Percentiles rank a stretch among this genome's conserved stretches.
Evolutionary conservation across 2,113 vertebrate genomes (phyloP).

Genomic region (Indri indri): DNA sequence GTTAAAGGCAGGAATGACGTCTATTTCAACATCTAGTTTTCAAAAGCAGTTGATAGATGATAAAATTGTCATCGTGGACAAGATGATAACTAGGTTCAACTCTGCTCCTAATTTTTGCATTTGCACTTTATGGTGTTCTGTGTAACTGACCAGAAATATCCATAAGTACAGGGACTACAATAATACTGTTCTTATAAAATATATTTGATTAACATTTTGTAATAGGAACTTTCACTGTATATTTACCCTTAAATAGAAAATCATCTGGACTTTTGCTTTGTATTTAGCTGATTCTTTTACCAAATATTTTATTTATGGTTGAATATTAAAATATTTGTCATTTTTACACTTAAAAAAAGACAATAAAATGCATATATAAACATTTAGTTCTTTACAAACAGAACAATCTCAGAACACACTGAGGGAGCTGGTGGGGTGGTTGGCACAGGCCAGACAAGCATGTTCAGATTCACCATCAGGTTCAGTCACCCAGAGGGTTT

Average conservation of each 20-base stretch:
- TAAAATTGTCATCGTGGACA: not conserved
- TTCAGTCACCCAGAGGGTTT: not conserved
- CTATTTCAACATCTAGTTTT: not conserved
- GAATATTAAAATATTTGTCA: not conserved
- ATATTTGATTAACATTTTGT: not conserved
- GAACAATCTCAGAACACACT: not conserved
- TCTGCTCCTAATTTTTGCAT: not conserved
- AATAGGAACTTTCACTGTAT: not conserved
- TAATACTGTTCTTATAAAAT: not conserved
- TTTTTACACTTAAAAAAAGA: not conserved
- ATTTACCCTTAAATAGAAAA: not conserved
- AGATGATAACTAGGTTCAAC: not conserved
- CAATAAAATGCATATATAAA: not conserved
- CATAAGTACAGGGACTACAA: not conserved
- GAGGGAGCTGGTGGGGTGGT: not conserved
- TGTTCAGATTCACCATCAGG: not conserved
- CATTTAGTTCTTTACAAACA: not conserved
- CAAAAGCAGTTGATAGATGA: not conserved
- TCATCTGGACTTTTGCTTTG: not conserved
- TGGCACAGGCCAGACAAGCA: rapidly evolving
- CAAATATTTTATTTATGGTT: not conserved
- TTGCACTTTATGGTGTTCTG: not conserved
- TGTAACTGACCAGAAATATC: not conserved
- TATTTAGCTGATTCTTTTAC: not conserved
- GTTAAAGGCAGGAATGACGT: not conserved